Percentiles rank a stretch among this genome's conserved stretches.
Evolutionary conservation across 2,797 vertebrate species (phyloP).

Genomic region (Onychomys arenicola): DNA sequence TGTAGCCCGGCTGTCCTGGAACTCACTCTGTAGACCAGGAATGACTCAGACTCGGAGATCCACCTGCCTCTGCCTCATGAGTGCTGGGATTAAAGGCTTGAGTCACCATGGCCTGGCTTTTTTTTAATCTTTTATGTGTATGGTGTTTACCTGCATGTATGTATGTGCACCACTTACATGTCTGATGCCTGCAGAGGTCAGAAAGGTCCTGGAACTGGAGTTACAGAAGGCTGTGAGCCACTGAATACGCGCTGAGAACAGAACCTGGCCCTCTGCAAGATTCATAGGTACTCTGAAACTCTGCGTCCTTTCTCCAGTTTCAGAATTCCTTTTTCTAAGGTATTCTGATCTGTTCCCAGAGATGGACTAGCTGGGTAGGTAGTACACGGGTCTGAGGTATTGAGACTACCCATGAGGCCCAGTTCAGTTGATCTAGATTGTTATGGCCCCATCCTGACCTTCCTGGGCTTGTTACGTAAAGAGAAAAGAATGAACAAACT

Average conservation of each 20-base stretch:
- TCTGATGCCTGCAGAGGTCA: not conserved
- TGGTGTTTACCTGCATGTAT: not conserved
- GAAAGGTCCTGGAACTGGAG: not conserved
- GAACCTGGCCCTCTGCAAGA: not conserved
- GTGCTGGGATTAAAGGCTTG: not conserved
- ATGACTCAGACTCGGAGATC: not conserved
- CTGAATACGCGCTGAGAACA: too few species aligned
- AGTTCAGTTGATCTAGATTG: not conserved
- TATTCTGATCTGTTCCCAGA: not conserved
- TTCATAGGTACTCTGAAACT: not conserved
- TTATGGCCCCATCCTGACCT: not conserved
- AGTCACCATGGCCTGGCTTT: not conserved
- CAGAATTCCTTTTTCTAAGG: not conserved
- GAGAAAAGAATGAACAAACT: conserved; percentile 39
- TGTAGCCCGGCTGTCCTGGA: not conserved
- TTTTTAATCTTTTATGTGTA: not conserved
- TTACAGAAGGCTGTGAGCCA: not conserved
- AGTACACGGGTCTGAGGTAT: not conserved
- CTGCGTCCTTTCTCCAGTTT: too few species aligned
- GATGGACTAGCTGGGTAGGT: not conserved
- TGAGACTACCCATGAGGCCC: not conserved
- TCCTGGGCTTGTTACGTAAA: conserved; percentile 29
- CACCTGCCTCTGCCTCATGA: not conserved
- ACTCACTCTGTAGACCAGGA: not conserved
- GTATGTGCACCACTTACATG: not conserved